Evolutionary conservation across 2,797 vertebrate species (phyloP), one percentile per base, ranked within the genome.

Genomic region (Girardinus metallicus): DNA sequence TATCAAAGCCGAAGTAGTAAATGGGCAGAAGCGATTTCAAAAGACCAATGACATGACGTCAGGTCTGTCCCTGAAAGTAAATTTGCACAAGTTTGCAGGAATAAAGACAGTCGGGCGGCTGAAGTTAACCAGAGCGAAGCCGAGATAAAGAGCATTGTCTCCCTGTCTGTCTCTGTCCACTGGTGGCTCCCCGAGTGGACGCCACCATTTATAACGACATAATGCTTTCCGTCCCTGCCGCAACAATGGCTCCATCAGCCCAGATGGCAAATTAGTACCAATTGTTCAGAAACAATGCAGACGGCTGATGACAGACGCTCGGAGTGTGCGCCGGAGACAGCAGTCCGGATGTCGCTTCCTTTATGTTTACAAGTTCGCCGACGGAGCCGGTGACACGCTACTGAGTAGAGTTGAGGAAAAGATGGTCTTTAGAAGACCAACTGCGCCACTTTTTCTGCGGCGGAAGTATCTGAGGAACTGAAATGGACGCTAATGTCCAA

Each of bases 181-280:
- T 79, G 36, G 82, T 78, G 88, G 88, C 92, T 91, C 88, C 76
- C 89, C 83, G 76, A 94, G 93, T 94, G 92, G 91, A 93, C 92
- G 87, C 41, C 72, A 51, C 91, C 88, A 94, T 94, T 94, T 92
- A 93, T 90, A 87, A 87, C 75, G 41, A 85, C 91, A 95, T 94
- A 95, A 94, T 93, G 92, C 92, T 85, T 91, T 83, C 85, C 82
- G 82, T 91, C 83, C 91, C 85, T 79, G n/a, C 53, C 46, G 46
- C 81, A 86, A 95, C 93, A 96, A 94, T 92, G 57, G 75, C 86
- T 82, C 88, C 88, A 88, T 85, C 86, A 90, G 94, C 92, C 96
- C 96, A 96, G 95, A 96, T 95, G 95, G 95, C 92, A 95, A 95
- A 96, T 96, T 95, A 95, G 94, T 86, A 89, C 83, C 91, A 89